Evolutionary conservation across 1,140 invertebrate species (phyloP).

Genomic region (Venturia canescens): DNA sequence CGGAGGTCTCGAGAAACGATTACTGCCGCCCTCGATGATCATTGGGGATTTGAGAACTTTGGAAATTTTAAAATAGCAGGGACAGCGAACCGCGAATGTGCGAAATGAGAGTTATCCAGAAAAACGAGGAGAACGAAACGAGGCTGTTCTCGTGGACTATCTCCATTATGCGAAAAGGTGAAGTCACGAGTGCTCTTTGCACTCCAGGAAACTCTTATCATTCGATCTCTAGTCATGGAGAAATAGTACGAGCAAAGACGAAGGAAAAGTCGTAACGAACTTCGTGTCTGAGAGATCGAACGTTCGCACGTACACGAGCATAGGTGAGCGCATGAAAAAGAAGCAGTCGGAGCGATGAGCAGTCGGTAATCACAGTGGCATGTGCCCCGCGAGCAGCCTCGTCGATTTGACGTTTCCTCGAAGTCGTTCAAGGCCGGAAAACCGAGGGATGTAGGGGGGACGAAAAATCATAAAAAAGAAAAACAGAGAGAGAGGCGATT

Average conservation of each 20-base stretch:
- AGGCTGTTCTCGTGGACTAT: background rate
- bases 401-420: slow-evolving; percentile 59
- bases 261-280: slow-evolving; percentile 48
- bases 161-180: background rate
- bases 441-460: slow-evolving; percentile 54
- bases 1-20: no score
- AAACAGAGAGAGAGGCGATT: slow-evolving; percentile 1
- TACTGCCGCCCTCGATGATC: no score
- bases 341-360: slow-evolving; percentile 37
- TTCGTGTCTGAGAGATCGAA: slow-evolving; percentile 11
- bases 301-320: background rate
- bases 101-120: background rate
- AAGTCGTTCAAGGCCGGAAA: slow-evolving; percentile 59
- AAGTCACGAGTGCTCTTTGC: background rate
- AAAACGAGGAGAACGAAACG: slow-evolving; percentile 4
- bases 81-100: background rate
- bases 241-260: background rate
- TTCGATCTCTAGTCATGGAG: background rate
- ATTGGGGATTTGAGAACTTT: no score
- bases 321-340: slow-evolving; percentile 4
- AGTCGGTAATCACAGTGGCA: slow-evolving; percentile 5
- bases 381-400: slow-evolving; percentile 6
- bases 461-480: slow-evolving; percentile 15
- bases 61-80: no score
- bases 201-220: background rate